Evolutionary conservation across 1,140 invertebrate species (phyloP), one percentile per base, ranked within the genome.

Genomic region (Melipona quadrifasciata): DNA sequence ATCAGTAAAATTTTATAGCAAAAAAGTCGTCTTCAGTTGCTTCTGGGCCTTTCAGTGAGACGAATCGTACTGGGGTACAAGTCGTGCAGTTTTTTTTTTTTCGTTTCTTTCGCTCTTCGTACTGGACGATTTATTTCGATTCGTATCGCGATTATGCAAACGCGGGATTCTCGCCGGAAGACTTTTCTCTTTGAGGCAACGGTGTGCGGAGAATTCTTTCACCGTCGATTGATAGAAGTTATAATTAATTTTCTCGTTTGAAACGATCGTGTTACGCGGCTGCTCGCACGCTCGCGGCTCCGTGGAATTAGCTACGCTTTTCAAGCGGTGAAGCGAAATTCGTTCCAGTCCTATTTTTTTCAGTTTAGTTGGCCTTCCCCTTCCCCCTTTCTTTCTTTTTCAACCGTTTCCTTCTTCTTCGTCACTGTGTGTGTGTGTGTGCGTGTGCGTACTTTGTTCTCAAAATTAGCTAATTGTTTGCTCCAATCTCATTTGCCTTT

Each of bases 381-480:
- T 31, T 78, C 51, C 2, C 51, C n/a, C 34, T 64, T 24, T 8
- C 4, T 61, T 51, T 47, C 65, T 78, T 51, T 78, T 58, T 10
- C 55, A 17, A 57, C 64, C n/a, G 31, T 19, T 19, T 5, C 34
- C 51, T 34, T n/a, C 53, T 64, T 24, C 17, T 8, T 61, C 27
- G 31, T 51, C 58, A 58, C 70, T 73, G 65, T 73, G 68, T 73
- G 12, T 10, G 39, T 39, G 39, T 8, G 39, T 39, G 6, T 39
- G 39, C 8, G 39, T 47, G 39, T 47, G 39, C 2, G 31, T 31
- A 2, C 31, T 16, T 2, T 10, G 21, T 65, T 47, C 24, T 57
- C 76, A 58, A 80, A 74, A 67, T 84, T 47, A 84, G 80, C 47
- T 84, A 84, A 84, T 84, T 84, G 70, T 55, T 31, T n/a, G 31